Evolutionary conservation across 2,888 invertebrate species (phyloP), one percentile per base, ranked within the genome.

Genomic region (Gymnoscelis rufifasciata): DNA sequence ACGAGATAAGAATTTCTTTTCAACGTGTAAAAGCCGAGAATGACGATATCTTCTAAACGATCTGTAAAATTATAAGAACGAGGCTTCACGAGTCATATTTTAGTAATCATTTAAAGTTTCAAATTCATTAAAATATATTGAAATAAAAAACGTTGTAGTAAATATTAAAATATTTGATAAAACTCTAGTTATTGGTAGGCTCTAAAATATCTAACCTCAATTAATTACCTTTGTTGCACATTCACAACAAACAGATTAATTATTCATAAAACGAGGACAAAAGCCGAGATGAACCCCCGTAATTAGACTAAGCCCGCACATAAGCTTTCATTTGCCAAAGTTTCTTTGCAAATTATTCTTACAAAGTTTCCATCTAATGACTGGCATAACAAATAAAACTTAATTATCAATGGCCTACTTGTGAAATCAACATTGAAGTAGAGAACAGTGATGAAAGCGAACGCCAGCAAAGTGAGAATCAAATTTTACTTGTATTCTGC

Each of bases 381-480:
- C 63, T 68, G 57, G 55, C 60, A 66, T 66, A 44, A 70, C 71
- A 71, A 74, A 75, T 69, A 67, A 69, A 74, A 71, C 65, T 69
- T 68, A 68, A 74, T 74, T 70, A 74, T 67, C 68, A 70, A 74
- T 66, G 63, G 57, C 65, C 65, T 65, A 64, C 66, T 72, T 67
- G 54, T 49, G 51, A 52, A 67, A 55, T 57, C 47, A 50, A 55
- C 53, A 57, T 70, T 62, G 28, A 50, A 47, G 24, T 46, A 10
- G 35, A 54, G 53, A 72, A 70, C 67, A 72, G 68, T 61, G 61
- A 62, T 59, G 60, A 61, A 63, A 60, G 59, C 57, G 62, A 65
- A 57, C 59, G 54, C 56, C 52, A 47, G 51, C 55, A 51, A 58
- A 52, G 54, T 54, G 46, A 38, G 54, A 54, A 61, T 56, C 52